A percentile compares a stretch with the other conserved stretches of the same genome.
phyloP scores from a whole-genome alignment of 2,113 vertebrate species.

The Galbula dea region DNA sequence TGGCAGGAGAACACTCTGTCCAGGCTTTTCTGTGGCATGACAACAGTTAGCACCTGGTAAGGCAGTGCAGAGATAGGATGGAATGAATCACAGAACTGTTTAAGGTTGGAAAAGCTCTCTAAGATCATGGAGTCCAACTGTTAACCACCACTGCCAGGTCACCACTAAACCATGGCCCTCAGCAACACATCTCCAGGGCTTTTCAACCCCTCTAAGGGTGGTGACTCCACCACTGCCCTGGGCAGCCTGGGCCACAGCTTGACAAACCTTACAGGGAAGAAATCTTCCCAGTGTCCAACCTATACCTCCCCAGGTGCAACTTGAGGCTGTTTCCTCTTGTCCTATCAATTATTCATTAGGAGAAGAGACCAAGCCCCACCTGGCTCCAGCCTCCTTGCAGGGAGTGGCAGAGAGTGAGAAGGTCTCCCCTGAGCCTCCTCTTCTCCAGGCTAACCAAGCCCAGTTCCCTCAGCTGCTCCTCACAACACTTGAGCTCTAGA shows the following conservation, averaged over 20 bases:
- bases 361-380: background rate
- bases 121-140: background rate
- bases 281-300: background rate
- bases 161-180: background rate
- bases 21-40: background rate
- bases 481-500: too few species aligned
- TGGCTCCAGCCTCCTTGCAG: too few species aligned
- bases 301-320: background rate
- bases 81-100: background rate
- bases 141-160: background rate
- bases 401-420: background rate
- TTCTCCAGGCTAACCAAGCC: too few species aligned
- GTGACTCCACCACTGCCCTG: background rate
- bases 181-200: background rate
- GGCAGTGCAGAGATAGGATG: fast-evolving
- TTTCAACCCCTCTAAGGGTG: background rate
- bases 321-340: background rate
- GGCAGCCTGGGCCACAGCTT: background rate
- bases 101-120: background rate
- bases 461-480: too few species aligned
- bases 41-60: background rate
- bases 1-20: background rate
- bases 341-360: background rate
- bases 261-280: background rate
- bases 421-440: background rate